phyloP scores from a whole-genome alignment of 2,888 invertebrate species.

The Caenorhabditis imperialis region DNA sequence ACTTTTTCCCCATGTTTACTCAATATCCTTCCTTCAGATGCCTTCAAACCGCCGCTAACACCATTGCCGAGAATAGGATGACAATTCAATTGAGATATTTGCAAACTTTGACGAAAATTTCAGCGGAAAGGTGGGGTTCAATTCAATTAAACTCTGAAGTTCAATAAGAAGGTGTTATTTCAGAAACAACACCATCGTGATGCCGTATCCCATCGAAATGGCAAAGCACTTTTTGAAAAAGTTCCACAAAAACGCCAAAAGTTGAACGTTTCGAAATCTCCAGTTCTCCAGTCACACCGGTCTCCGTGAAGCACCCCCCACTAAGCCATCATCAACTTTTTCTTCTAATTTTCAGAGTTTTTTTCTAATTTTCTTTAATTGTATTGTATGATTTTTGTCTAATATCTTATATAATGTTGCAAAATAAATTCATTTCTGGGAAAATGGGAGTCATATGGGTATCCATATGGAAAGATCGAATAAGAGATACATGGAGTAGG shows the following conservation, averaged over 20 bases:
- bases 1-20: not conserved
- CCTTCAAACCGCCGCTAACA: constrained; percentile 92
- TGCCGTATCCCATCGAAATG: constrained; percentile 73
- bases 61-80: constrained; percentile 92
- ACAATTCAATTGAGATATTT: constrained; percentile 93
- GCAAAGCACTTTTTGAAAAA: constrained; percentile 62
- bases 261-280: constrained; percentile 4
- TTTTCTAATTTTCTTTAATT: not conserved
- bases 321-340: constrained; percentile 31
- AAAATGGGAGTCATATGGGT: no score
- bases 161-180: constrained; percentile 7
- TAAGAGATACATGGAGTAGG: no score
- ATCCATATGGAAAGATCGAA: no score
- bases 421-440: no score
- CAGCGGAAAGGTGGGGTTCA: constrained; percentile 59
- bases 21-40: constrained; percentile 38
- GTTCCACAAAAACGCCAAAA: constrained; percentile 30
- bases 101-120: constrained; percentile 71
- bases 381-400: not conserved
- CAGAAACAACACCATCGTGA: constrained; percentile 72
- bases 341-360: not conserved
- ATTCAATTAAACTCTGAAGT: no score
- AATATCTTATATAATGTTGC: no score
- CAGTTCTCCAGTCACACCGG: constrained; percentile 42
- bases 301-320: constrained; percentile 13